Evolutionary conservation across 2,797 vertebrate genomes (phyloP).

Genomic region (Muscicapa comitata): DNA sequence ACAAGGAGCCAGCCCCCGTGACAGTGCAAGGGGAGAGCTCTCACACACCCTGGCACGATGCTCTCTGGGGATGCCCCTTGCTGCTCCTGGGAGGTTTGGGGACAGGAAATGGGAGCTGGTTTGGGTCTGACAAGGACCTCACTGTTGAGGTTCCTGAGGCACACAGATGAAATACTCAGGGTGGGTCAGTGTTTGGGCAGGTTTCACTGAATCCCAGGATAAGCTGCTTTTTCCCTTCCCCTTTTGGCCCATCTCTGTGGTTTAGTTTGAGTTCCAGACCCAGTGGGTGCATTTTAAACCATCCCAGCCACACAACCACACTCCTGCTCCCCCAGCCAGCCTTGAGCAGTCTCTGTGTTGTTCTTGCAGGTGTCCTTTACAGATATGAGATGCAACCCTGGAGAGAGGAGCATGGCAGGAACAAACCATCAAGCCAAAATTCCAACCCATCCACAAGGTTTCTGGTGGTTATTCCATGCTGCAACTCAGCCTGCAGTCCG

Average conservation of each 20-base stretch:
- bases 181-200: background rate
- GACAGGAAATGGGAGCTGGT: background rate
- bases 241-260: background rate
- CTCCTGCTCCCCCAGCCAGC: background rate
- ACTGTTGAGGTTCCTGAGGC: background rate
- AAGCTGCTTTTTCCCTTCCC: background rate
- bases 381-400: rapidly evolving
- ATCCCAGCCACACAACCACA: background rate
- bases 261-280: background rate
- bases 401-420: background rate
- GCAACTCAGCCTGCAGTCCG: background rate
- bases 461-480: background rate
- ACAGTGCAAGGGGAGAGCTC: background rate
- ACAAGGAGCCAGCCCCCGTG: background rate
- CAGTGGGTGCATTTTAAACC: background rate
- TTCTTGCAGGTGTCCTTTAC: background rate
- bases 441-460: background rate
- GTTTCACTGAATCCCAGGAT: background rate
- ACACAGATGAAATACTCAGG: background rate
- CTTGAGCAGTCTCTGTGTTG: background rate
- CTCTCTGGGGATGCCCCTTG: background rate
- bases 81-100: background rate
- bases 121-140: background rate
- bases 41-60: rapidly evolving
- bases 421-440: background rate